Evolutionary conservation across 2,113 vertebrate genomes (phyloP), one percentile per base, ranked within the genome.

Genomic region (Anseranas semipalmata): DNA sequence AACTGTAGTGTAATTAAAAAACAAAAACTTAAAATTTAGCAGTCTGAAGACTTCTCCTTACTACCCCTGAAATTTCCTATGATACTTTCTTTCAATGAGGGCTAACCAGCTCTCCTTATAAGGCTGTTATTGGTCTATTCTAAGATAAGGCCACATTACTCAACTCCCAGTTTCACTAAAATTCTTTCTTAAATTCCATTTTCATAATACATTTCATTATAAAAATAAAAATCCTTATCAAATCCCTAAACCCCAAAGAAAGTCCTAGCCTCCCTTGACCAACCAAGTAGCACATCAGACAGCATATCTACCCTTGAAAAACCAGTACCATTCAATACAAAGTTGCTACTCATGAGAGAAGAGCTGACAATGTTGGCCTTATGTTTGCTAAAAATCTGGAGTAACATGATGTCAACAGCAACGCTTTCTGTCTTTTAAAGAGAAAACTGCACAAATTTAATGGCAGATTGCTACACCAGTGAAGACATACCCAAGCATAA

Each of bases 1-100:
- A 96, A 96, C 79, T 97, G 97, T 98, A 98, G 97, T 98, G 98
- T 98, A 94, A 76, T 46, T 73, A 27, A 53, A 67, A 58, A 65
- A 32, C 30, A 12, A 13, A 3, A 55, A 75, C 79, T 86, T 86
- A 60, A 85, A 62, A 77, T 85, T 18, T 73, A 95, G 63, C 90
- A 73, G 62, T 82, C 65, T 82, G 78, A 89, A 91, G 55, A 78
- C 43, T 60, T 79, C 41, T 76, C 59, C 91, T 88, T 82, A 91
- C 15, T 67, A 86, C 33, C 43, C 66, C 46, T 94, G 86, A 94
- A 87, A 78, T 46, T 58, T 95, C 78, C 87, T 96, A 33, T 55
- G 65, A 50, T 53, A 70, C 85, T 75, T 93, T 79, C 53, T 85
- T 95, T 81, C 53, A 78, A 9, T 0, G 6, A 78, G 52, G 87